Evolutionary conservation across 2,113 vertebrate species (phyloP), one percentile per base, ranked within the genome.

Genomic region (Erinaceus europaeus): DNA sequence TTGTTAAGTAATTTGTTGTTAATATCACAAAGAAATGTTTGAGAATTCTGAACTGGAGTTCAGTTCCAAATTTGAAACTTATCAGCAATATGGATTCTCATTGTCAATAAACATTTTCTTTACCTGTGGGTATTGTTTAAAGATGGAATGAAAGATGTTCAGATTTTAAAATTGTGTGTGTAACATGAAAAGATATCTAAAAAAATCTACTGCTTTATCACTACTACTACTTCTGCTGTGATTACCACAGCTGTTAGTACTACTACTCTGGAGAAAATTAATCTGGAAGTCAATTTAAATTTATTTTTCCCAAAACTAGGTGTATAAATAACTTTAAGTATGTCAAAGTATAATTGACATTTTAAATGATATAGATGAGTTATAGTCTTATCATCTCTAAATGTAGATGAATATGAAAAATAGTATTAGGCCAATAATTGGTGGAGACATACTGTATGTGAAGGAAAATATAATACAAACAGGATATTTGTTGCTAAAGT

Each of bases 391-490:
- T 65, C 7, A 82, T 13, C 2, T 12, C 27, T 59, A 9, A 79
- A 88, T 23, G 4, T 48, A 36, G 29, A 64, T 67, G 32, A 13
- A 18, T 48, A 55, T 29, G 75, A 29, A 93, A 84, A 71, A 25
- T 74, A 3, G 67, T 23, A 14, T 55, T 36, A 25, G 18, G 46
- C 44, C 75, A 78, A 79, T 75, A 3, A 68, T 21, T 75, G 3
- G 36, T 32, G 9, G 12, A 17, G 55, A 27, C 69, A 8, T 42
- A 57, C 17, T 75, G 38, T 27, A 27, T 69, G 27, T 80, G n/a
- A 74, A 68, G 13, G n/a, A 67, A 88, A 79, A 68, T 48, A 79
- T 74, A 88, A 69, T 69, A 14, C n/a, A 61, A 84, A 46, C 9
- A 61, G 8, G 32, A 61, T 53, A n/a, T n/a, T n/a, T n/a, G 32